Percentiles rank a stretch among this genome's conserved stretches.
Evolutionary conservation across 2,797 vertebrate genomes (phyloP).

Genomic region (Hydrocynus forskahlii): DNA sequence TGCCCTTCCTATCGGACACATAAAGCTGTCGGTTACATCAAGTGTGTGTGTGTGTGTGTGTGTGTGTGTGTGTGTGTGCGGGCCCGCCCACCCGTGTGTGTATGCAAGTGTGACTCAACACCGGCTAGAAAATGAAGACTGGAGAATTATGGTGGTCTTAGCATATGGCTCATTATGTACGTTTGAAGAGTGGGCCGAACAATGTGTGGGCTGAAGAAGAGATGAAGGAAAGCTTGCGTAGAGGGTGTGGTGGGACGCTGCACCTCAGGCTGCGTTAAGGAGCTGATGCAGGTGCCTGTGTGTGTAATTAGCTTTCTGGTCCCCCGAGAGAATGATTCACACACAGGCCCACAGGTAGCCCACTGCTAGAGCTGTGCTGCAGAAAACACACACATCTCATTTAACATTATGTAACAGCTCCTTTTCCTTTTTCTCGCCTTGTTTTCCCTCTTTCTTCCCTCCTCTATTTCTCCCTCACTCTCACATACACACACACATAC

Average conservation of each 20-base stretch:
- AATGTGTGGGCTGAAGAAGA: not conserved
- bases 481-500: constrained; percentile 38
- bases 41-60: constrained; percentile 1
- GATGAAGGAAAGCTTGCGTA: not conserved
- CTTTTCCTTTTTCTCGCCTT: constrained; percentile 5
- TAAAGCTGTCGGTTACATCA: constrained; percentile 10
- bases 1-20: constrained; percentile 9
- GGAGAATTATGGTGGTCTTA: not conserved
- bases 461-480: constrained; percentile 23
- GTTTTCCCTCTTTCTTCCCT: not conserved
- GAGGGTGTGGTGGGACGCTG: not conserved
- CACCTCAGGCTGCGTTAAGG: constrained; percentile 6
- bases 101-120: constrained; percentile 3
- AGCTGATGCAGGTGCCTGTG: not conserved
- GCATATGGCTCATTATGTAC: constrained; percentile 19
- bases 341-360: constrained; percentile 10
- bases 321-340: constrained; percentile 14
- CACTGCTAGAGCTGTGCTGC: not conserved
- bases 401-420: constrained; percentile 37
- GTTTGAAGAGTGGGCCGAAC: not conserved
- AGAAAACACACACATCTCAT: constrained; percentile 26
- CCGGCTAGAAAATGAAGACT: not conserved
- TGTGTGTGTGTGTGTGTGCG: constrained; percentile 1
- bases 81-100: too few species aligned
- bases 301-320: constrained; percentile 18